Base-by-base conservation (phyloP, 2,797 vertebrate species). In the Hydrophis major region DNA sequence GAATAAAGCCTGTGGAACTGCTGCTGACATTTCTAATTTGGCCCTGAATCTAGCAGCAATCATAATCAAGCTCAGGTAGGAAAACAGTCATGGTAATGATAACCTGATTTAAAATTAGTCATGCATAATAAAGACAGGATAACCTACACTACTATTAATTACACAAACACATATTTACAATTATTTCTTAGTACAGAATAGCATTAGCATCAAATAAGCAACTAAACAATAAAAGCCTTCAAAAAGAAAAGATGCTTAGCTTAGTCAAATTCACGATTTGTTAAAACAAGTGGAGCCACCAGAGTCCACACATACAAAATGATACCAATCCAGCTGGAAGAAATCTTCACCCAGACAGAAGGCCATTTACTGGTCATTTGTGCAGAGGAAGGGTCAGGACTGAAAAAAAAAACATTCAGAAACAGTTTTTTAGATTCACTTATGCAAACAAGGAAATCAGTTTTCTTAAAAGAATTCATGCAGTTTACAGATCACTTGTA, bases 321-420 rank as follows among this genome's bases (percentile, higher is more conserved):
- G 0, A 99, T 98, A 96, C 99, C 99, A 93, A 99, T 99, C 99
- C 99, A 99, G 96, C 98, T 99, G 96, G 99, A 99, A 13, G 98
- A 98, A 88, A 99, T 99, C 97, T 99, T 99, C 97, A 99, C 99
- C 99, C 99, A 99, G 91, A 99, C 99, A 0, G 99, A 98, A 0
- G 99, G 99, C 99, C 99, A 99, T 86, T 98, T 99, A 97, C 99
- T 99, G 69, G 98, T 99, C 99, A 99, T 99, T 0, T 96, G 97
- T 96, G 99, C 97, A 0, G 98, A 99, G 28, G 97, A 97, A 89
- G 99, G 97, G 94, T 99, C 99, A 0, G 99, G 99, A 95, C 99
- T 99, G 97, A 42, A 42, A 11, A 74, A 95, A 93, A 74, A 42
- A 86, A 59, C 50, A 47, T 47, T 22, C 42, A 47, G 37, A 0